Evolutionary conservation across 2,113 vertebrate species (phyloP), one percentile per base, ranked within the genome.

Genomic region (Scomber japonicus): DNA sequence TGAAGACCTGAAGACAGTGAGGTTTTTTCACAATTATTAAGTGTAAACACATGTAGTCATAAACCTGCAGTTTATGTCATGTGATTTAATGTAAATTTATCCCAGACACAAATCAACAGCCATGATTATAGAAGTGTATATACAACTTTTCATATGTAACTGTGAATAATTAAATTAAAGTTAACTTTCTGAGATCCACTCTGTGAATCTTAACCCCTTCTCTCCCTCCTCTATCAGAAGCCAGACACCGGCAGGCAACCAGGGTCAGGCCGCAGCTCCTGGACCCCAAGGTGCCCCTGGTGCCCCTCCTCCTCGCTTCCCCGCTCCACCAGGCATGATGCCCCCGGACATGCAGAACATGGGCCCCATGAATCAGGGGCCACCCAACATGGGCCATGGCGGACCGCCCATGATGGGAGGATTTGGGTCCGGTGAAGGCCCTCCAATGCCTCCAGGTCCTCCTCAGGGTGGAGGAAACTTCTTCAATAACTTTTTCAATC

Each of bases 401-500:
- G 96, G 95, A 0, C 92, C 95, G 0, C 95, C 96, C 0, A 96
- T 97, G 95, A 96, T 97, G 95, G 96, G 95, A 60, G 92, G 89
- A 16, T 98, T 96, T 56, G 93, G 91, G 0, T 88, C 95, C 0
- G 96, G 94, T 3, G 96, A 97, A 0, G 91, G 93, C 0, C 94
- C 96, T 19, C 95, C 96, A 84, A 94, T 97, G 92, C 94, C 95
- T 0, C 95, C 96, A 0, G 95, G 93, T 0, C 89, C 93, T 49
- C 84, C 92, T 27, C 95, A 94, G 0, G 92, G 95, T 0, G 88
- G 93, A 0, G 96, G 91, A 51, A 96, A 95, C 68, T 98, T 96
- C 86, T 97, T 96, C n/a, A 96, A 97, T 11, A 94, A 93, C 75
- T 97, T 97, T 88, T 98, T 96, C 92, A 95, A 94, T 16, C 97